Conservation (phyloP, 2,888 invertebrate genomes). For the Ichneumon xanthorius region DNA sequence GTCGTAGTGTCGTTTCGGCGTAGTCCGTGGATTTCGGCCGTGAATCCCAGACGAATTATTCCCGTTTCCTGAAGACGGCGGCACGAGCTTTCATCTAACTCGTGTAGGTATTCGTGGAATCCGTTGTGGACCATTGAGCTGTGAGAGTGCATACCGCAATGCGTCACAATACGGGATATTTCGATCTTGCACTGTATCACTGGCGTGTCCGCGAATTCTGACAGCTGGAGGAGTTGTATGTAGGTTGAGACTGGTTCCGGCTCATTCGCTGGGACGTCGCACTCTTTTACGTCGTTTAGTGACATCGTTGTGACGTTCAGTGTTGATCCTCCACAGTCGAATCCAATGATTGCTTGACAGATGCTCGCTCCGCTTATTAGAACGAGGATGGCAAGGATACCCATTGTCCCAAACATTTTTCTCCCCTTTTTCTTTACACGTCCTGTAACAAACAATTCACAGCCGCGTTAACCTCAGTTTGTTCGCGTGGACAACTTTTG, state of each 20-base stretch:
- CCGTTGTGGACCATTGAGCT: constrained; percentile 42
- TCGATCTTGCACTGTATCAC: constrained; percentile 46
- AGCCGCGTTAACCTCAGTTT: too few species aligned
- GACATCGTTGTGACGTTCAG: constrained; percentile 49
- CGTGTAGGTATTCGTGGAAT: constrained; percentile 27
- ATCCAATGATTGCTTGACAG: constrained; percentile 26
- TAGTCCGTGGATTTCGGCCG: too few species aligned
- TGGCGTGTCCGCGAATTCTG: constrained; percentile 36
- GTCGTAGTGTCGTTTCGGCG: too few species aligned
- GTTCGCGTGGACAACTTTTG: too few species aligned
- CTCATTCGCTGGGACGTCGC: constrained; percentile 5
- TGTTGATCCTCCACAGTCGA: constrained; percentile 49
- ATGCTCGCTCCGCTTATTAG: too few species aligned
- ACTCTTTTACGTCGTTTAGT: constrained; percentile 24
- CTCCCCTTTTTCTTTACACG: too few species aligned
- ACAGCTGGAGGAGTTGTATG: constrained; percentile 49
- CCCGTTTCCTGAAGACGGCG: too few species aligned
- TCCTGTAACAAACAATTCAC: too few species aligned
- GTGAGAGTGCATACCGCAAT: constrained; percentile 47
- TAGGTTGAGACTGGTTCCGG: constrained; percentile 35
- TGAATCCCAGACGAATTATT: too few species aligned
- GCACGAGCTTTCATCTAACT: constrained; percentile 10
- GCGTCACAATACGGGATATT: constrained; percentile 19
- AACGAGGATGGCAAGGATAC: too few species aligned
- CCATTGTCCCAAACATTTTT: too few species aligned